Base-by-base conservation (phyloP, 2,797 vertebrate genomes). In the Lutjanus argentimaculatus region DNA sequence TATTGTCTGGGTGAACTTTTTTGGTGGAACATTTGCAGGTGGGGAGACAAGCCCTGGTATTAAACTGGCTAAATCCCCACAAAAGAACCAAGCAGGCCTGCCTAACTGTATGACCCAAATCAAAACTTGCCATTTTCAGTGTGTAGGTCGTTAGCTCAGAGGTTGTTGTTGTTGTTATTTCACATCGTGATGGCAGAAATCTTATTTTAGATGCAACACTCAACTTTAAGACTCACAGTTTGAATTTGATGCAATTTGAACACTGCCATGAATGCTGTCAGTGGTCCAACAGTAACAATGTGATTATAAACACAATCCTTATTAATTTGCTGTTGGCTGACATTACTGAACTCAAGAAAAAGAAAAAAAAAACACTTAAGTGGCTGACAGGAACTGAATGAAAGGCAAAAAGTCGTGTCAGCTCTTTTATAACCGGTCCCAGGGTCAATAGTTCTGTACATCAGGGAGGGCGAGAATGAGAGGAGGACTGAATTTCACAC, bases 381-480 rank as follows among this genome's bases (percentile, higher is more conserved):
- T 40, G 59, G 16, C 48, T 63, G 76, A 82, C 21, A 59, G 75
- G 30, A 77, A 87, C 74, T 64, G 46, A 82, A 79, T 30, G 48
- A 78, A 72, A 80, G n/a, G 14, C n/a, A 67, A 74, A 85, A 73
- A 70, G 67, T 74, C 1, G 3, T 15, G 16, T 85, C 70, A 76
- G 68, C 83, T 84, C 57, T 82, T 88, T 76, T 52, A 25, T 52
- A 63, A 30, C 40, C 36, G 0, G n/a, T 21, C 22, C 66, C 75
- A 82, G 89, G 86, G 88, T 92, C 85, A 85, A 53, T 9, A 72
- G 67, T 65, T 73, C 64, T 70, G 16, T 61, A 67, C 74, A 62
- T 7, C 15, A 78, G 77, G 36, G 73, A 59, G 66, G 45, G 61
- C 0, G 2, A 42, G 64, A 70, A 66, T 16, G 40, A 82, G 53